A percentile compares a stretch with the other conserved stretches of the same genome.
These are phyloP conservation scores for Dysdera silvatica DNA, from an alignment of 1,140 invertebrate genomes.

Conservation along the genomic window DNA sequence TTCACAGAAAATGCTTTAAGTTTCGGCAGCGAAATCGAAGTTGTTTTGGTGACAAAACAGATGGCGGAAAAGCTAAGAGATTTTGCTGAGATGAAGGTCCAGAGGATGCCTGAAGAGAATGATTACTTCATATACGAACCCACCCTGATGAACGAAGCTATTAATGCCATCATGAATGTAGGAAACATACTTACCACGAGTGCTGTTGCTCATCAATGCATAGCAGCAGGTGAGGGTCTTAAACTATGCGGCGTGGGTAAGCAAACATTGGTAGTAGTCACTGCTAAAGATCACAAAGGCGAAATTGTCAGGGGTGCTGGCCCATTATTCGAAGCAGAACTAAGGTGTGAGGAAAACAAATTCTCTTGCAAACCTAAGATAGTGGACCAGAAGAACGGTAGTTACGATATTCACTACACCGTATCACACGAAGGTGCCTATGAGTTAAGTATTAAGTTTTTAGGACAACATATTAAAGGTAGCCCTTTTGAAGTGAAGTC, in stretches of 20 bases:
- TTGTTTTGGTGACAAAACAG: constrained; percentile 51
- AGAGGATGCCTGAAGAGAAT: constrained; percentile 47
- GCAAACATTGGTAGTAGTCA: constrained; percentile 42
- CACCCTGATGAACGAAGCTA: constrained; percentile 38
- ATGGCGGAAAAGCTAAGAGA: constrained; percentile 49
- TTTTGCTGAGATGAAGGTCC: constrained; percentile 42
- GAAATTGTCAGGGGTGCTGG: constrained; percentile 43
- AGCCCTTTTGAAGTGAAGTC: constrained; percentile 45
- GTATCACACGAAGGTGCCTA: constrained; percentile 44
- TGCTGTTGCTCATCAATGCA: constrained; percentile 46
- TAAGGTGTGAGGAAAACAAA: constrained; percentile 25
- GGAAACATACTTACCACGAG: constrained; percentile 45
- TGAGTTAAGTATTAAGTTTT: constrained; percentile 45
- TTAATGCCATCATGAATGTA: constrained; percentile 40
- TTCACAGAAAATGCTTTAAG: constrained; percentile 48
- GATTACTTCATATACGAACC: constrained; percentile 43
- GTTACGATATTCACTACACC: constrained; percentile 47
- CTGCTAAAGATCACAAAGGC: constrained; percentile 44
- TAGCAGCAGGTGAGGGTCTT: constrained; percentile 47
- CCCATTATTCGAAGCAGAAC: constrained; percentile 27
- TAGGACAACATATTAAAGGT: constrained; percentile 46
- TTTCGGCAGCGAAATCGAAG: constrained; percentile 49
- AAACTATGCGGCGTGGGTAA: constrained; percentile 41
- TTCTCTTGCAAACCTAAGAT: constrained; percentile 39
- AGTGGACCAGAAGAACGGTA: constrained; percentile 48